A percentile compares a stretch with the other conserved stretches of the same genome.
Conservation (phyloP, 2,113 vertebrate genomes). For the Mionectes macconnelli region DNA sequence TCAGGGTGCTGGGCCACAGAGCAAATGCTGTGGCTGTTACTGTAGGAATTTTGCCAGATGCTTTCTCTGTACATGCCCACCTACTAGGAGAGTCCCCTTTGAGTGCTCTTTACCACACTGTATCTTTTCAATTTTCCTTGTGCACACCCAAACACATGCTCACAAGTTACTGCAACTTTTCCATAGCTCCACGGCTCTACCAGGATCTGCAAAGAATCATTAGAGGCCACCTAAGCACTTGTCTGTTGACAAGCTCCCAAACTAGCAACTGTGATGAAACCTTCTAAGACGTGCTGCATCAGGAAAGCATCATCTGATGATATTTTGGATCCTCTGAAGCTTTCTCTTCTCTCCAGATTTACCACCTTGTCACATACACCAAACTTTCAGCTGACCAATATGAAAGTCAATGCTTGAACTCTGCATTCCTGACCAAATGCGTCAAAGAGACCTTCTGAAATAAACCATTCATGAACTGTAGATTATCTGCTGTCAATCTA, state of each 20-base stretch:
- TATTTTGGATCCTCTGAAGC: not conserved
- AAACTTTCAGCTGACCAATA: not conserved
- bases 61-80: not conserved
- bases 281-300: not conserved
- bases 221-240: not conserved
- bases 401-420: not conserved
- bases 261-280: not conserved
- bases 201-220: not conserved
- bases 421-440: not conserved
- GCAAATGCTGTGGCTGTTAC: not conserved
- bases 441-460: not conserved
- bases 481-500: not conserved
- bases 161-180: not conserved
- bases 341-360: not conserved
- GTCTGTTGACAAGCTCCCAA: not conserved
- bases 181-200: not conserved
- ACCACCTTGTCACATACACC: not conserved
- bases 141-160: not conserved
- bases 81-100: not conserved
- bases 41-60: not conserved
- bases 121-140: not conserved
- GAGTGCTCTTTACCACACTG: not conserved
- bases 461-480: not conserved
- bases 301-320: not conserved
- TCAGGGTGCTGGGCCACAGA: conserved; percentile 3